A percentile compares a stretch with the other conserved stretches of the same genome.
Evolutionary conservation across 2,888 invertebrate species (phyloP).

Genomic region (Nomada goodeniana): DNA sequence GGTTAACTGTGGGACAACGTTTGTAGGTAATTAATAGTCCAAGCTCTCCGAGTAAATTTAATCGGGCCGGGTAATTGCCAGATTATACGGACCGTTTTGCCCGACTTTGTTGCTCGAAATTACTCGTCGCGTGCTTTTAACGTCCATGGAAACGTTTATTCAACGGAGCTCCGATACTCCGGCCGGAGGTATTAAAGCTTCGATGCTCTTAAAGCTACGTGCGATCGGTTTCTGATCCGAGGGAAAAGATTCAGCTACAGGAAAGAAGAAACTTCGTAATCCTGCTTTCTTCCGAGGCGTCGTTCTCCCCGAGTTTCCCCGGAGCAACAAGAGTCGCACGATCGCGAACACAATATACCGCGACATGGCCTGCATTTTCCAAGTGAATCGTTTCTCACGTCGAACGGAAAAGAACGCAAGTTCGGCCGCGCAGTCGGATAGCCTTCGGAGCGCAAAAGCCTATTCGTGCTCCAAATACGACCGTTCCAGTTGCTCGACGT

Average conservation of each 20-base stretch:
- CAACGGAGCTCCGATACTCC: neutral
- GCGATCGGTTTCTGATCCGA: neutral
- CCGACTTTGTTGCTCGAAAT: neutral
- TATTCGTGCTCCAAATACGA: slow-evolving; percentile 36
- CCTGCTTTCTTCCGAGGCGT: neutral
- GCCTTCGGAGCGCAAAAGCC: neutral
- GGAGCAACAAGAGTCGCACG: slow-evolving; percentile 18
- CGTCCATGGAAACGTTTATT: neutral
- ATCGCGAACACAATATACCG: slow-evolving; percentile 20
- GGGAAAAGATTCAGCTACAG: neutral
- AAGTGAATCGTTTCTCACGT: slow-evolving; percentile 42
- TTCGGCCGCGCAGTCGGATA: neutral
- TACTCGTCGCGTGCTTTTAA: neutral
- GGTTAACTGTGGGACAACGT: slow-evolving; percentile 17
- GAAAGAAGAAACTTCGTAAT: neutral
- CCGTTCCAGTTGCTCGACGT: neutral
- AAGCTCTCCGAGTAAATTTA: slow-evolving; percentile 19
- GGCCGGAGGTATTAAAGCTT: neutral
- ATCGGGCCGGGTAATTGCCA: slow-evolving; percentile 19
- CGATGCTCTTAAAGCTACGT: neutral
- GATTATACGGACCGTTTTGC: slow-evolving; percentile 16
- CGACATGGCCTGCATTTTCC: slow-evolving; percentile 35
- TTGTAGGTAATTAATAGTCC: slow-evolving; percentile 16
- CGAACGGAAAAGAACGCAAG: slow-evolving; percentile 32
- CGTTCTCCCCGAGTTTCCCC: slow-evolving; percentile 8